Evolutionary conservation across 2,797 vertebrate species (phyloP).

Genomic region (Pyrocephalus nanus): DNA sequence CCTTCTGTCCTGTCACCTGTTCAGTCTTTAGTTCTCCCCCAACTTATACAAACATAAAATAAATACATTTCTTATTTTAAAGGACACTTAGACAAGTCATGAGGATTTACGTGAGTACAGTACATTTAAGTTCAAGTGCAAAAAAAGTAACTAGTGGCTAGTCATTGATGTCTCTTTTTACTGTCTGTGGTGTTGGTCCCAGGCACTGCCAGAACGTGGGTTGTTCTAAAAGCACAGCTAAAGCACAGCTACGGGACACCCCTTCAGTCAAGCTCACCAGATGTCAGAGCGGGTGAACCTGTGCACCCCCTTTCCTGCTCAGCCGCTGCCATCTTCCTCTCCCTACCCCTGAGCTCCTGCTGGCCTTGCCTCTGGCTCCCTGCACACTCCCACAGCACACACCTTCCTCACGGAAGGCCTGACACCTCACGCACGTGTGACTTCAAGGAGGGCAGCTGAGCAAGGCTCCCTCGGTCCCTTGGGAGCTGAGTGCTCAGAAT

Average conservation of each 20-base stretch:
- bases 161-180: constrained; percentile 39
- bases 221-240: constrained; percentile 31
- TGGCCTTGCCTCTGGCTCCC: background rate
- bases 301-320: background rate
- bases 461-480: background rate
- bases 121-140: constrained; percentile 80
- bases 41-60: constrained; percentile 72
- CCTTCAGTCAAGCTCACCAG: background rate
- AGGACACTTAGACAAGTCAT: constrained; percentile 83
- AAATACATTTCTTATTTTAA: constrained; percentile 79
- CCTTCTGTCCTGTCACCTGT: constrained; percentile 47
- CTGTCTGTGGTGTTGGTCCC: constrained; percentile 65
- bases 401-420: rapidly evolving
- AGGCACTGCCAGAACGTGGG: constrained; percentile 18
- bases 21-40: constrained; percentile 37
- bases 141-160: constrained; percentile 75
- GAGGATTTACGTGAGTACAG: constrained; percentile 77
- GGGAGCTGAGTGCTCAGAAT: background rate
- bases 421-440: background rate
- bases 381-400: rapidly evolving
- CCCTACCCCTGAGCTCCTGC: background rate
- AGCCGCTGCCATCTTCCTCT: background rate
- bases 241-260: background rate
- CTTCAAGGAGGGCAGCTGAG: background rate
- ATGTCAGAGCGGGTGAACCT: background rate